These are phyloP conservation scores for Chirona hameri DNA, from an alignment of 2,888 invertebrate genomes.

Conservation along the genomic window DNA sequence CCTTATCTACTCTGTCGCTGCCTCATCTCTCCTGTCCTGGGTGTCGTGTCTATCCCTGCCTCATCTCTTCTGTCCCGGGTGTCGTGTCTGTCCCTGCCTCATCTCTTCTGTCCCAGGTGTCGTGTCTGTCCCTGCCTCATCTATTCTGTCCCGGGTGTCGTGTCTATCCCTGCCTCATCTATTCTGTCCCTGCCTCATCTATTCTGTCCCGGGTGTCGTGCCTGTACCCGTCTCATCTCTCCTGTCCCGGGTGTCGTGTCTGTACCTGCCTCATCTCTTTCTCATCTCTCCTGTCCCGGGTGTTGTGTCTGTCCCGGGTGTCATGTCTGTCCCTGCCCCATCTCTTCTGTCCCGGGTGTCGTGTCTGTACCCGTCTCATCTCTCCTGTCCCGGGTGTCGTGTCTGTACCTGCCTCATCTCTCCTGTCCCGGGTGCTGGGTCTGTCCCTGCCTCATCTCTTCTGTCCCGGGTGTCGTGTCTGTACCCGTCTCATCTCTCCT, in stretches of 20 bases:
- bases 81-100: slow-evolving; percentile 49
- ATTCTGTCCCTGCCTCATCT: too few species aligned
- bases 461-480: slow-evolving; percentile 52
- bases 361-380: slow-evolving; percentile 51
- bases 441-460: slow-evolving; percentile 58
- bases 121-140: slow-evolving; percentile 50
- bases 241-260: slow-evolving; percentile 53
- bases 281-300: too few species aligned
- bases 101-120: slow-evolving; percentile 59
- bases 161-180: slow-evolving; percentile 55
- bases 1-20: slow-evolving; percentile 64
- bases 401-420: slow-evolving; percentile 58
- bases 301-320: slow-evolving; percentile 49
- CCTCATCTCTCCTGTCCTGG: too few species aligned
- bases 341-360: slow-evolving; percentile 59
- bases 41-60: slow-evolving; percentile 49
- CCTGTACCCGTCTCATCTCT: slow-evolving; percentile 58
- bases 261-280: slow-evolving; percentile 58
- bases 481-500: slow-evolving; percentile 54
- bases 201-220: slow-evolving; percentile 39
- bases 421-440: slow-evolving; percentile 48
- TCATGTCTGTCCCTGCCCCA: slow-evolving; percentile 50
- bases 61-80: slow-evolving; percentile 59
- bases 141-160: slow-evolving; percentile 50
- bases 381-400: slow-evolving; percentile 55